Base-by-base conservation (phyloP, 35 echinoderm and acorn worm species). In the Ophioderma brevispina region DNA sequence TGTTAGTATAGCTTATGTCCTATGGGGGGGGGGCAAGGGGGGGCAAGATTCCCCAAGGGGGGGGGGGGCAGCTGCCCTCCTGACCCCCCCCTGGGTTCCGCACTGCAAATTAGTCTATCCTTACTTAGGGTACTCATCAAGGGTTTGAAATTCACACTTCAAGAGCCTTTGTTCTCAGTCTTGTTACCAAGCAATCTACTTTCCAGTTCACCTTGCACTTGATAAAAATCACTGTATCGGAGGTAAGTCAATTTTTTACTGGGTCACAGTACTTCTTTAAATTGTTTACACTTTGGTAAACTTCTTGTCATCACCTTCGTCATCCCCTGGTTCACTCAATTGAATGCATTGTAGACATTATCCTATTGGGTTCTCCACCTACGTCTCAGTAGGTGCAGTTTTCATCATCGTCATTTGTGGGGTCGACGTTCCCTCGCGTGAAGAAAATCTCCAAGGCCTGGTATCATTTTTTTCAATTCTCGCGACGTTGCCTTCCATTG, bases 111-210 rank as follows among this genome's bases (percentile, higher is more conserved):
- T 14, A 93, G 49, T 81, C 84, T 85, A 64, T 96, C 91, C 23
- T 87, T 38, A 64, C 90, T 81, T 32, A 93, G 87, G 2, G 87
- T n/a, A 88, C n/a, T 96, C 91, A 36, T 76, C 34, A 19, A 96
- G 31, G 0, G 85, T 63, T 31, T 76, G 37, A 93, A 93, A 96
- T 28, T 86, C 87, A 80, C 94, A 93, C 18, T n/a, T 77, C 38
- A 36, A 87, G 55, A 1, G 84, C 94, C 28, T 86, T 35, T 11
- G 59, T 87, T 31, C 79, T 81, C 0, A 96, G 79, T 35, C 86
- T 82, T n/a, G 42, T 87, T 0, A 93, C 49, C 39, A 81, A 96
- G n/a, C 33, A 37, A 18, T 93, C 79, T 37, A 96, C 63, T 76
- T 23, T 96, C 91, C 31, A 75, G 81, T 15, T 52, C 55, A 18